phyloP scores from a whole-genome alignment of 1,140 invertebrate genomes.

The Pogonus chalceus region DNA sequence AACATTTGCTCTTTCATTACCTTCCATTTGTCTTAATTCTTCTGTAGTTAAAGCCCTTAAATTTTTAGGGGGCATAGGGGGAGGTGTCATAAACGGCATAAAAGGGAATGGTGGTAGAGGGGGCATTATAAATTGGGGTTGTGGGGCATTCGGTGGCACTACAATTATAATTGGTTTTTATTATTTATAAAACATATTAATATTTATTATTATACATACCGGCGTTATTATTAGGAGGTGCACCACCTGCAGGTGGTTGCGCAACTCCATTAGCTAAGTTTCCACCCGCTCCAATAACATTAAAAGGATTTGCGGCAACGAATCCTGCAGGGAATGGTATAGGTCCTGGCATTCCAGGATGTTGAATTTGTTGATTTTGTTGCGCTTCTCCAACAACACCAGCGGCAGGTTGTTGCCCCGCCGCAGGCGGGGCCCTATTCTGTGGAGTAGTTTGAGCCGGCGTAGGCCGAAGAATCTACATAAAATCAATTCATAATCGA shows the following conservation, averaged over 20 bases:
- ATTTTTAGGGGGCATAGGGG: conserved; percentile 67
- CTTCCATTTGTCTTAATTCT: conserved; percentile 82
- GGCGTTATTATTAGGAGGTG: conserved; percentile 24
- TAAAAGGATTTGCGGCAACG: conserved; percentile 15
- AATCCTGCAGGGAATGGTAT: conserved; percentile 27
- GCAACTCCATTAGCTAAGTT: neutral
- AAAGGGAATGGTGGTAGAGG: conserved; percentile 49
- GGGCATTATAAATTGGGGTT: conserved; percentile 26
- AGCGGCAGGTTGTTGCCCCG: conserved; percentile 22
- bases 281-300: neutral
- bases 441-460: conserved; percentile 29
- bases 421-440: conserved; percentile 33
- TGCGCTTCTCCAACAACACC: conserved; percentile 16
- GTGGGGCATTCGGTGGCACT: conserved; percentile 15
- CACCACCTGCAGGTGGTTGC: conserved; percentile 6
- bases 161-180: too few relatives aligned
- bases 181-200: too few relatives aligned
- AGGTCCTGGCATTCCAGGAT: conserved; percentile 16
- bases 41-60: conserved; percentile 66
- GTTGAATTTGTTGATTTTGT: conserved; percentile 24
- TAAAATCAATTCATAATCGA: neutral
- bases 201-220: neutral
- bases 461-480: neutral
- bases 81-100: conserved; percentile 47
- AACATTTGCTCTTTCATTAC: conserved; percentile 71